Evolutionary conservation across 2,888 invertebrate species (phyloP), one percentile per base, ranked within the genome.

Genomic region (Lydus trimaculatus): DNA sequence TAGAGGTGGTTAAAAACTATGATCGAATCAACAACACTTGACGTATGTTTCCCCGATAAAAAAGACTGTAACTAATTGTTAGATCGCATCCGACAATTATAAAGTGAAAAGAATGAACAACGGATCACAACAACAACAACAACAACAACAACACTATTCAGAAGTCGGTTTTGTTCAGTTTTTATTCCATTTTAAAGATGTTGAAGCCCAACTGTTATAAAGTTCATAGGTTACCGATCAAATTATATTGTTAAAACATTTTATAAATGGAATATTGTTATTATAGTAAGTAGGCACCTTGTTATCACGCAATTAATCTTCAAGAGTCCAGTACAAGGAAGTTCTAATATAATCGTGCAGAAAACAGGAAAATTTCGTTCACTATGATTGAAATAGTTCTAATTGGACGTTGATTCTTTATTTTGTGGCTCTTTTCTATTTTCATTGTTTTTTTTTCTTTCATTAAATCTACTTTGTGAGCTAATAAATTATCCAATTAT

Each of bases 401-500:
- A 52, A 52, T 52, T 52, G 52, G 36, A 23, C 6, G 61, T 61
- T 33, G 13, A 31, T 31, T 20, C 9, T 6, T 15, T 20, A n/a
- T 6, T 60, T 15, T 23, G n/a, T n/a, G n/a, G n/a, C n/a, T n/a
- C n/a, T n/a, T n/a, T n/a, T n/a, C n/a, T n/a, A n/a, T n/a, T n/a
- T n/a, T n/a, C n/a, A n/a, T n/a, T n/a, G n/a, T n/a, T n/a, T 36
- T 36, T 33, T 23, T 15, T 48, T 31, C 31, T 31, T 15, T 31
- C 2, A 15, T 28, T 62, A 58, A 25, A 23, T 61, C 61, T 58
- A 61, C 61, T 64, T 61, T 61, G 25, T 17, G 48, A 48, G 20
- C 60, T 59, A 67, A 74, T 72, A 73, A 73, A 73, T 74, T 75
- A 73, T 62, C 64, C 65, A 70, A 72, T 75, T 73, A 67, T 61